These are phyloP conservation scores for Pseudopleuronectes americanus DNA, from an alignment of 2,797 vertebrate genomes.

Conservation along the genomic window DNA sequence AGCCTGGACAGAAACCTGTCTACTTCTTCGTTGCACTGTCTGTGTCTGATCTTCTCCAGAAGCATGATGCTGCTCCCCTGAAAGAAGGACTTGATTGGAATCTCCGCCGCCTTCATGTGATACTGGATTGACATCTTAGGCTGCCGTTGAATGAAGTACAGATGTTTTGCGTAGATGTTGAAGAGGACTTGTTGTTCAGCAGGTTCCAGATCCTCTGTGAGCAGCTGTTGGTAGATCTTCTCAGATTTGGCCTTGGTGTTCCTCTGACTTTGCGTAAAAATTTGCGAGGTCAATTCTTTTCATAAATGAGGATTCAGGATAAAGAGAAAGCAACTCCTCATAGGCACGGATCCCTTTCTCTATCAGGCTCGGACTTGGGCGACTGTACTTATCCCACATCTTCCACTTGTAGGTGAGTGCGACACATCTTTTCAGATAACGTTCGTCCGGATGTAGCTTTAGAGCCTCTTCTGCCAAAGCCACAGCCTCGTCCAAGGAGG, in stretches of 20 bases:
- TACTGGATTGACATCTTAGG: too few species aligned
- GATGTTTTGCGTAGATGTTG: too few species aligned
- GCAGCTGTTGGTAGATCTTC: too few species aligned
- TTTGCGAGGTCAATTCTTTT: slow-evolving; percentile 40
- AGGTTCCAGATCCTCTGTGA: too few species aligned
- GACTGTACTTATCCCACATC: background rate
- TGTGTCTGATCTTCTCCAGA: background rate
- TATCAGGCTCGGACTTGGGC: background rate
- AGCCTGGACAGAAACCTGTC: slow-evolving; percentile 8
- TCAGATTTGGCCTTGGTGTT: too few species aligned
- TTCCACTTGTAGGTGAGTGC: slow-evolving; percentile 62
- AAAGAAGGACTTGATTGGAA: too few species aligned
- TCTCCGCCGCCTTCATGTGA: too few species aligned
- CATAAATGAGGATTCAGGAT: slow-evolving; percentile 32
- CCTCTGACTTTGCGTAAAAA: background rate
- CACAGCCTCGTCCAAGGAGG: slow-evolving; percentile 46
- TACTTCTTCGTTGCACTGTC: background rate
- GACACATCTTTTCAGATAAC: slow-evolving; percentile 56
- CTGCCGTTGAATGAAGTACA: too few species aligned
- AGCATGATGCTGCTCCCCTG: too few species aligned
- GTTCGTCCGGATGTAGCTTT: slow-evolving; percentile 42
- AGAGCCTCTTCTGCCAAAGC: slow-evolving; percentile 57
- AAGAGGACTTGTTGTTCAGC: too few species aligned
- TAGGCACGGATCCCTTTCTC: slow-evolving; percentile 47
- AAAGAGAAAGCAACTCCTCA: slow-evolving; percentile 51